Evolutionary conservation across 2,888 invertebrate species (phyloP).

Genomic region (Dioctria linearis): DNA sequence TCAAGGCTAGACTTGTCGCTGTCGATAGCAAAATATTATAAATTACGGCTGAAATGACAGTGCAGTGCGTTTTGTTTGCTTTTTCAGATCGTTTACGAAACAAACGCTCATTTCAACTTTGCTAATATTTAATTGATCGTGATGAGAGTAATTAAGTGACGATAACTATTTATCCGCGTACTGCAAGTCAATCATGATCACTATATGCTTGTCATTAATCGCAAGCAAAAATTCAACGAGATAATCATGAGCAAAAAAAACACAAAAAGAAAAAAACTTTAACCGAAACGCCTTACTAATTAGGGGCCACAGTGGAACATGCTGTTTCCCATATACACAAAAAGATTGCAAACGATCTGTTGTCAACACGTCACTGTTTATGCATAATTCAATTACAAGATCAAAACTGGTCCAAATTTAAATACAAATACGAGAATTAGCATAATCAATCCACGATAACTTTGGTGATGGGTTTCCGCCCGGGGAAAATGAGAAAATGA

Average conservation of each 20-base stretch:
- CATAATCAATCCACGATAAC: constrained; percentile 34
- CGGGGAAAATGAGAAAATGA: constrained; percentile 23
- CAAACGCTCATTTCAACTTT: neutral
- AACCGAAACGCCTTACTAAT: constrained; percentile 27
- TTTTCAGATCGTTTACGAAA: constrained; percentile 32
- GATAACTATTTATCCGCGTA: neutral
- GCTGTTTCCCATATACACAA: constrained; percentile 28
- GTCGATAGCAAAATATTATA: constrained; percentile 40
- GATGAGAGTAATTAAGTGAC: constrained; percentile 47
- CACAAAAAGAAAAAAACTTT: constrained; percentile 12
- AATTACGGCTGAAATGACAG: constrained; percentile 32
- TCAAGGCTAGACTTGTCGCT: constrained; percentile 51
- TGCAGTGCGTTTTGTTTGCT: constrained; percentile 6
- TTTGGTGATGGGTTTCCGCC: constrained; percentile 41
- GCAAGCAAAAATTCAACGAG: neutral
- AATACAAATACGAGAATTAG: constrained; percentile 47
- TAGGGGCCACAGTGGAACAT: constrained; percentile 18
- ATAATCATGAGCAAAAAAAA: constrained; percentile 14
- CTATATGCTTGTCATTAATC: constrained; percentile 3
- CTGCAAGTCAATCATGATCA: constrained; percentile 25
- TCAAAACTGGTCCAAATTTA: constrained; percentile 49
- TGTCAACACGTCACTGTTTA: constrained; percentile 45
- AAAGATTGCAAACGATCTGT: constrained; percentile 29
- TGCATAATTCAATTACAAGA: constrained; percentile 48
- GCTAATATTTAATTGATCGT: constrained; percentile 30